Evolutionary conservation across 2,888 invertebrate genomes (phyloP), one percentile per base, ranked within the genome.

Genomic region (Stegana nigrithorax): DNA sequence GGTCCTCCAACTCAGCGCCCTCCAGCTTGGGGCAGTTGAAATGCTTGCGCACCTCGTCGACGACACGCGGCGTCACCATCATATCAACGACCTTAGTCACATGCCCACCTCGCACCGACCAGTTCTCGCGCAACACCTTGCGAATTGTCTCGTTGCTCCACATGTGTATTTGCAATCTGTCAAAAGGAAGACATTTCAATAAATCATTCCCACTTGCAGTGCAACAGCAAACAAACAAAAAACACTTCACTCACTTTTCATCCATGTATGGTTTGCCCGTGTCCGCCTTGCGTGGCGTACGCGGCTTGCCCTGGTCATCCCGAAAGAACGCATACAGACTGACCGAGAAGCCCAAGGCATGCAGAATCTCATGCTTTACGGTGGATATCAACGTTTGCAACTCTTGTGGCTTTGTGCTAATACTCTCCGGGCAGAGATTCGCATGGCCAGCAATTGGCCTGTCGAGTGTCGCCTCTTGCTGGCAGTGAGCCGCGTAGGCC

Each of bases 381-480:
- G 98, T 98, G 1, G 98, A 97, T 72, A 97, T 87, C 2, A 97
- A 88, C 1, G 94, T 96, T 72, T 94, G 95, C 72, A 97, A 87
- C 82, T 98, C 97, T 73, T 97, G 93, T 51, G 92, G 91, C 78
- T 94, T 94, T 17, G 95, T 95, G 65, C 95, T 96, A 68, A 99
- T 92, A 77, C 95, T 95, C 19, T 93, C 91, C 0, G 99, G 99
- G 77, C 99, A 99, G 73, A 99, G 91, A 88, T 99, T 99, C 0
- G 98, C 97, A 87, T 99, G 98, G 0, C 99, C 99, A 0, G 98
- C 98, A 62, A 99, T 96, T 0, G 99, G 99, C 68, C 98, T 95
- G 86, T 99, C 98, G 32, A 97, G 86, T 0, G 93, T 92, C 0
- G 93, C 90, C 85, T 99, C 98, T 84, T 97, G 97, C 83, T 99